Conservation (phyloP, 2,113 vertebrate species). For the Dunckerocampus dactyliophorus region DNA sequence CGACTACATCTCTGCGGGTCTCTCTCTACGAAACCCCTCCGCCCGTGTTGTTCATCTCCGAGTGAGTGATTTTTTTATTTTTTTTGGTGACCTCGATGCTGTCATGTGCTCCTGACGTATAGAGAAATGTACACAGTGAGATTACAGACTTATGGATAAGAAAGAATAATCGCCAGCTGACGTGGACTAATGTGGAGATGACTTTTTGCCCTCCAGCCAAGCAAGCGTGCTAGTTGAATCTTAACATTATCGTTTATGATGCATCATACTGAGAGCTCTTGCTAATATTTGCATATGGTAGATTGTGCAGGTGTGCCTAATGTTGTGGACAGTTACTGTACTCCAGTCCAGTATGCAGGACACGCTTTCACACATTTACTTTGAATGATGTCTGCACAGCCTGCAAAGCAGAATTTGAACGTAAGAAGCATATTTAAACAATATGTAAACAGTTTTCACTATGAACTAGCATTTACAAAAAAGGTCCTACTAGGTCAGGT, state of each 20-base stretch:
- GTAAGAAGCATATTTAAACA: no score
- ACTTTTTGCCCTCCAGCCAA: conserved; percentile 24
- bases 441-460: no score
- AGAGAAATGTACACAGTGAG: conserved; percentile 19
- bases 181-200: conserved; percentile 31
- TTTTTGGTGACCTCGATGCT: background rate
- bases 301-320: no score
- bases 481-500: conserved; percentile 1
- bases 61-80: conserved; percentile 70
- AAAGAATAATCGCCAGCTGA: conserved; percentile 30
- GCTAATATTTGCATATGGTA: no score
- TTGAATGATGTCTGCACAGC: no score
- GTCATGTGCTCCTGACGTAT: no score
- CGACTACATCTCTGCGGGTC: conserved; percentile 83
- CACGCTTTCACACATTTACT: no score
- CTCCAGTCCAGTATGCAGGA: no score
- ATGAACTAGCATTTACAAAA: background rate
- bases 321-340: no score
- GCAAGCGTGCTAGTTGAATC: background rate
- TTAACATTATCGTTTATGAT: no score
- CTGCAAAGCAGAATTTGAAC: no score
- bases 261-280: no score
- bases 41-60: conserved; percentile 81
- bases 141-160: conserved; percentile 40
- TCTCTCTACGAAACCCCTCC: conserved; percentile 83